phyloP scores from a whole-genome alignment of 2,113 vertebrate species.

The Poeciliopsis turrubarensis region DNA sequence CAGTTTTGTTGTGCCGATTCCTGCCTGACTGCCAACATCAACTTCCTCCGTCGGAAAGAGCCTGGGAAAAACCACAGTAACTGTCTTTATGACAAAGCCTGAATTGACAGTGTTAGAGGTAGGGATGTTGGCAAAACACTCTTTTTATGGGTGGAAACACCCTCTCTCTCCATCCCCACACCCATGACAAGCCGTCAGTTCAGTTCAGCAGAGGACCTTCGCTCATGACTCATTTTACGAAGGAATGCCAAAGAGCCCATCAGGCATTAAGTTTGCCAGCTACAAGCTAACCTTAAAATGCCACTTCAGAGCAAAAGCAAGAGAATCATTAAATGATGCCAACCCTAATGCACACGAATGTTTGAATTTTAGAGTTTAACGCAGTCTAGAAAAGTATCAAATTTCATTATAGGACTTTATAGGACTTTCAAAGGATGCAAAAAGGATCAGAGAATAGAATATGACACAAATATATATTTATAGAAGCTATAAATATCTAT shows the following conservation, averaged over 20 bases:
- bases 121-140: slow-evolving; percentile 56
- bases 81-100: slow-evolving; percentile 30
- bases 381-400: neutral
- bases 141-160: slow-evolving; percentile 36
- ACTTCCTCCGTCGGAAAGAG: slow-evolving; percentile 2
- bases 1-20: slow-evolving; percentile 24
- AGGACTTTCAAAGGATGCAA: neutral
- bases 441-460: neutral
- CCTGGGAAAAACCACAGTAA: slow-evolving; percentile 15
- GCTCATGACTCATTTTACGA: slow-evolving; percentile 41
- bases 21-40: slow-evolving; percentile 40
- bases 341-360: slow-evolving; percentile 48
- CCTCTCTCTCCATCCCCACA: slow-evolving; percentile 41
- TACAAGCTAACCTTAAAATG: slow-evolving; percentile 35
- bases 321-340: slow-evolving; percentile 46
- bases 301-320: slow-evolving; percentile 40
- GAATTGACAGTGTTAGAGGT: slow-evolving; percentile 43
- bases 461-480: neutral
- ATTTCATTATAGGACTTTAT: neutral
- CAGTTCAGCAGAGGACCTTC: slow-evolving; percentile 41
- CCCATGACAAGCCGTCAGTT: slow-evolving; percentile 44
- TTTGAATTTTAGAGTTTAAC: neutral
- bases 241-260: slow-evolving; percentile 57
- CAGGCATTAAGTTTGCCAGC: slow-evolving; percentile 42
- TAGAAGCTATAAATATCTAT: neutral